Percentiles rank a stretch among this genome's conserved stretches.
Conservation (phyloP, 2,113 vertebrate genomes). For the Nettapus auritus region DNA sequence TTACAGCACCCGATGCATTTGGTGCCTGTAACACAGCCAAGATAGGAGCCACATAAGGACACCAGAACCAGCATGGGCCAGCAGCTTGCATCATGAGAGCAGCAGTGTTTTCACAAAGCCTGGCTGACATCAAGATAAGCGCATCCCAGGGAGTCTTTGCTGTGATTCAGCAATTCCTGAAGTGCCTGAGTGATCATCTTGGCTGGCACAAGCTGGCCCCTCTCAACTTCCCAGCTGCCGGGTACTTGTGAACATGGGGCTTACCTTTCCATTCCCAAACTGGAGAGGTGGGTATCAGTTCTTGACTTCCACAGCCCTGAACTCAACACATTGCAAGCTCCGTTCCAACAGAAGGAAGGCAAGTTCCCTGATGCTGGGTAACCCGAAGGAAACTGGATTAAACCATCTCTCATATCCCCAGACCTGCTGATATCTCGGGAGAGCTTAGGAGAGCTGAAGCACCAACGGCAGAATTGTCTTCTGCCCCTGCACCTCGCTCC, state of each 20-base stretch:
- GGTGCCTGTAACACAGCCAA: neutral
- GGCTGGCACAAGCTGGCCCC: neutral
- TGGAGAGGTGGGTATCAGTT: fast-evolving
- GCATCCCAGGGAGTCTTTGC: neutral
- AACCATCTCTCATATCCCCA: fast-evolving
- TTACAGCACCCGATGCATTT: neutral
- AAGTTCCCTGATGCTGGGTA: neutral
- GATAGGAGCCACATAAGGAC: neutral
- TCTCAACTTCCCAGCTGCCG: fast-evolving
- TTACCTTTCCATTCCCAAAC: neutral
- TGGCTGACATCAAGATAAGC: neutral
- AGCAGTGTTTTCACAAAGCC: neutral
- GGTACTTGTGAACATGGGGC: neutral
- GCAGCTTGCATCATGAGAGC: neutral
- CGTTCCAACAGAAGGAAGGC: neutral
- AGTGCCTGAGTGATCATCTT: fast-evolving
- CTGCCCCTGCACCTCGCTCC: neutral
- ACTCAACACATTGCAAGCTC: fast-evolving
- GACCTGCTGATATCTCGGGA: fast-evolving
- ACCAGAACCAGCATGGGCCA: neutral
- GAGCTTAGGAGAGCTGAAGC: neutral
- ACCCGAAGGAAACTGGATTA: neutral
- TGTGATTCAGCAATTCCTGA: neutral
- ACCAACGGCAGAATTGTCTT: neutral
- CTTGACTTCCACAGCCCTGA: neutral